Base-by-base conservation (phyloP, 2,113 vertebrate genomes). In the Caranx ignobilis region DNA sequence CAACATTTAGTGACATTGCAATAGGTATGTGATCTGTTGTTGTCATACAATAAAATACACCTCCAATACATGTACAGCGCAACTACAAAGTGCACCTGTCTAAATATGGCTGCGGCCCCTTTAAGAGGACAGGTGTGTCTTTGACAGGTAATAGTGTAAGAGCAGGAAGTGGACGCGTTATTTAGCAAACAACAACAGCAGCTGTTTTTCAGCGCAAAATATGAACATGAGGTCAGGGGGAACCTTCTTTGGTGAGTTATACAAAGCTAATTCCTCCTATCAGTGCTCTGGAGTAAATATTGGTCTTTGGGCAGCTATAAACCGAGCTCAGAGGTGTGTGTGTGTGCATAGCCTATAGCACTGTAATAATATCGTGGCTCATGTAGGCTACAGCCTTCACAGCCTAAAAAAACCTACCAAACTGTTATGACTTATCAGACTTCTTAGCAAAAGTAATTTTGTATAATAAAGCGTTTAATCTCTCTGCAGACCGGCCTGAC, bases 71-170 rank as follows among this genome's bases (percentile, higher is more conserved):
- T 37, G 35, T 5, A 11, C 39, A 10, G 6, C 39, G 11, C 39
- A 41, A 41, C 8, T 41, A 1, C 6, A 9, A 41, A 41, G 8
- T 10, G 8, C 11, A 10, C 18, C 9, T 50, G 48, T 11, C 47
- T 1, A 6, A 1, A 72, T 41, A 39, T 4, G 34, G 19, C 12
- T 10, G 81, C 73, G 39, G 64, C 4, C 79, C 5, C 89, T 93
- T 93, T 94, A 93, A 94, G 89, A 83, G 11, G 82, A 75, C 76
- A 94, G 92, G 93, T 85, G 88, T 41, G 83, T 52, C 71, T 1
- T n/a, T 39, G 48, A 67, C 84, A 89, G 89, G 90, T 88, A 48
- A 70, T 0, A 15, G 76, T 0, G 47, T 35, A 57, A 13, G 82
- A 63, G 9, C 85, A 80, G 92, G 90, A 94, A 92, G 84, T 87